Base-by-base conservation (phyloP, 2,888 invertebrate species). In the Euzophera pinguis region DNA sequence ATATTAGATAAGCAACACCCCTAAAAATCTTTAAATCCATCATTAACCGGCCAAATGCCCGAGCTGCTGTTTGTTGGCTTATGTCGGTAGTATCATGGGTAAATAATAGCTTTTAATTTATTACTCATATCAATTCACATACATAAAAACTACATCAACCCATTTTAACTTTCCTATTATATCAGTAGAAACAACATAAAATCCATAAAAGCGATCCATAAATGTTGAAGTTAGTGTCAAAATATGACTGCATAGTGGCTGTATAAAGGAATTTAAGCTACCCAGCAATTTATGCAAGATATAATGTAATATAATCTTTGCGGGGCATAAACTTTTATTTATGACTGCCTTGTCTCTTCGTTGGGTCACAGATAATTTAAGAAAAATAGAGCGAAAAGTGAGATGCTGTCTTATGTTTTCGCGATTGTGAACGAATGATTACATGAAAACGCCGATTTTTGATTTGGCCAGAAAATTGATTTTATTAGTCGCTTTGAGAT, bases 291-390 rank as follows among this genome's bases (percentile, higher is more conserved):
- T 51, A 51, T 51, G 51, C 35, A 43, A 22, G 13, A 37, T 37
- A 51, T 51, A 51, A 51, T 43, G 43, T 51, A 43, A 35, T 43
- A 35, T 35, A 43, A 51, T 43, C 50, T 50, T 50, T 50, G 42
- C 43, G 13, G 37, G 17, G 13, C 43, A 22, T 51, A 51, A 43
- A 51, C 12, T 45, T 35, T 14, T 51, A 43, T 51, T 43, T 51
- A 51, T 43, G 17, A 43, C 22, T 43, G 34, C 16, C 35, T 35
- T 51, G 32, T 51, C 43, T 51, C 43, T 50, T 17, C 50, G n/a
- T 4, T 38, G 48, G 9, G 10, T 27, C 32, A 10, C 4, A 6
- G 29, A 16, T 10, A 16, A 13, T 7, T 16, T 9, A 7, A 16
- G 9, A 45, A 16, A 45, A 10, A 10, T 32, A 32, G 10, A 34